phyloP scores from a whole-genome alignment of 2,797 vertebrate genomes.

The Acipenser ruthenus region DNA sequence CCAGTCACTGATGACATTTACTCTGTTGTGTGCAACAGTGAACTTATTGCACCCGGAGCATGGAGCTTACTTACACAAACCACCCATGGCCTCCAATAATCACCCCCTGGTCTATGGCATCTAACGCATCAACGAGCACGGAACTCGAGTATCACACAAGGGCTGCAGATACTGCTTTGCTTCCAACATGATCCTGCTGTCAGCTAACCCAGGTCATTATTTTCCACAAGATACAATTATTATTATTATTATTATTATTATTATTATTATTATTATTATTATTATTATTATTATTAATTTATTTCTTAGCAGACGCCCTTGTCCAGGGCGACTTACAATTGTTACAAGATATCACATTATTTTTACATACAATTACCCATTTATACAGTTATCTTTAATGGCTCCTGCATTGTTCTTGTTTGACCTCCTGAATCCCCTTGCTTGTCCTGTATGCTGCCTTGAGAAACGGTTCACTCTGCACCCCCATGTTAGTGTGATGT shows the following conservation, averaged over 20 bases:
- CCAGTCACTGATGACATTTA: background rate
- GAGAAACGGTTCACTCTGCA: conserved; percentile 23
- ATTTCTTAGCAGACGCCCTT: no score
- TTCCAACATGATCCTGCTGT: background rate
- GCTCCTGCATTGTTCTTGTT: conserved; percentile 28
- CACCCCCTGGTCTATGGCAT: background rate
- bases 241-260: no score
- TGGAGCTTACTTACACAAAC: background rate
- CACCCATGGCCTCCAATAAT: background rate
- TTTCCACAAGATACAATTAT: no score
- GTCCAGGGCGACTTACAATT: no score
- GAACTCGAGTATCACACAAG: background rate
- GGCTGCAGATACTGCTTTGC: background rate
- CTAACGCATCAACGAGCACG: background rate
- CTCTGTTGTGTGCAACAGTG: background rate
- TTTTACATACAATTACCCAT: no score
- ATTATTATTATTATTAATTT: no score
- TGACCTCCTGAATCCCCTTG: conserved; percentile 31
- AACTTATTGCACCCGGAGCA: background rate
- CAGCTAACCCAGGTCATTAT: no score
- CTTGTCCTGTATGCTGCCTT: conserved; percentile 31
- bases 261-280: no score
- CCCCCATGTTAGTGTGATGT: conserved; percentile 26
- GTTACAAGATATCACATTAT: no score
- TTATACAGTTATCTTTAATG: background rate